A percentile compares a stretch with the other conserved stretches of the same genome.
Conservation (phyloP, 1,140 invertebrate genomes). For the Bicyclus anynana region DNA sequence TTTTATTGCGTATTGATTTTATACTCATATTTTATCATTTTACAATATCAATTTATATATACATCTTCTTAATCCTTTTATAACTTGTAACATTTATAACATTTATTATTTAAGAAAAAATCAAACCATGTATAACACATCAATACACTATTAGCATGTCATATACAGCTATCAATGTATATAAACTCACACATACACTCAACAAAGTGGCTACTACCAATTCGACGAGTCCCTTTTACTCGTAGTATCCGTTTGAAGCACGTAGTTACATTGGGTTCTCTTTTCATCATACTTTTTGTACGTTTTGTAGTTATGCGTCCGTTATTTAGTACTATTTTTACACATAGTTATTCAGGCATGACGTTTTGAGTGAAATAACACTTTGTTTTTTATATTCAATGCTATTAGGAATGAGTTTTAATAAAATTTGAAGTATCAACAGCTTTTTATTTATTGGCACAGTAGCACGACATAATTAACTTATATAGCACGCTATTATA, state of each 20-base stretch:
- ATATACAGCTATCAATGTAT: background rate
- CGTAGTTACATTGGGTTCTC: constrained; percentile 35
- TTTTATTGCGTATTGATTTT: too few species aligned
- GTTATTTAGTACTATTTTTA: constrained; percentile 35
- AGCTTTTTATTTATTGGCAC: background rate
- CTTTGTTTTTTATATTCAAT: constrained; percentile 19
- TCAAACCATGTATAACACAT: too few species aligned
- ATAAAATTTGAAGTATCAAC: background rate
- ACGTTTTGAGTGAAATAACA: constrained; percentile 33
- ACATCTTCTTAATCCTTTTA: too few species aligned
- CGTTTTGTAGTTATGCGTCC: constrained; percentile 32
- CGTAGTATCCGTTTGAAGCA: constrained; percentile 44
- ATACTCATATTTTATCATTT: too few species aligned
- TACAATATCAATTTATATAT: too few species aligned
- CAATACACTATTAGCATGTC: too few species aligned
- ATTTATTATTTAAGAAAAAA: too few species aligned
- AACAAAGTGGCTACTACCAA: constrained; percentile 46
- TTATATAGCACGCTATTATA: too few species aligned
- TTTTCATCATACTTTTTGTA: constrained; percentile 30
- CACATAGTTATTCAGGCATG: constrained; percentile 43
- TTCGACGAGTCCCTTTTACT: constrained; percentile 33
- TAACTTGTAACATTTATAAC: too few species aligned
- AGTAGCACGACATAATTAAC: background rate
- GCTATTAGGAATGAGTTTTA: background rate
- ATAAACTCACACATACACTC: constrained; percentile 17